phyloP scores from a whole-genome alignment of 64 coral and sea anemone species.

The Trachythela sp. region DNA sequence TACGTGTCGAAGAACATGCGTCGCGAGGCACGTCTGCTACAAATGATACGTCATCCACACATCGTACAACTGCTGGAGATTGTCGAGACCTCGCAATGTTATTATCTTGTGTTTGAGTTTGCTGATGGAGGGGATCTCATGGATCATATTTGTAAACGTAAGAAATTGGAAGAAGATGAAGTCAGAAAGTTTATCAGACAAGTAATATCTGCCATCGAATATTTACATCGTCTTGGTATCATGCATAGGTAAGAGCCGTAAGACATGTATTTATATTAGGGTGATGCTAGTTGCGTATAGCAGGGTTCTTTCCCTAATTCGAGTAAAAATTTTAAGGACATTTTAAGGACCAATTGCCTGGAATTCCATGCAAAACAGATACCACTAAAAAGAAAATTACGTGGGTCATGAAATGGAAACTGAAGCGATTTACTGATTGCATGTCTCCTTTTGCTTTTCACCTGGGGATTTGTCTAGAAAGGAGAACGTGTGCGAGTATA shows the following conservation, averaged over 20 bases:
- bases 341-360: too few relatives aligned
- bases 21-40: constrained; percentile 89
- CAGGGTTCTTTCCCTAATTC: too few relatives aligned
- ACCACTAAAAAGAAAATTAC: too few relatives aligned
- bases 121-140: constrained; percentile 87
- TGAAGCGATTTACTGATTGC: too few relatives aligned
- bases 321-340: too few relatives aligned
- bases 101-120: constrained; percentile 87
- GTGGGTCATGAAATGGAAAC: too few relatives aligned
- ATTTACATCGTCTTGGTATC: constrained; percentile 84
- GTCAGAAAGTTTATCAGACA: constrained; percentile 91
- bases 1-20: constrained; percentile 96
- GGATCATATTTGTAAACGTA: constrained; percentile 97
- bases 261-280: too few relatives aligned
- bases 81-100: constrained; percentile 65
- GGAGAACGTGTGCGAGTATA: too few relatives aligned
- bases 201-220: constrained; percentile 84
- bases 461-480: too few relatives aligned
- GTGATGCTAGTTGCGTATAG: too few relatives aligned
- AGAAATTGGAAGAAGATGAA: constrained; percentile 87
- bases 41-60: constrained; percentile 86
- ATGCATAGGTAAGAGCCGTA: constrained; percentile 71
- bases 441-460: too few relatives aligned
- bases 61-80: constrained; percentile 88
- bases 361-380: too few relatives aligned